Conservation (phyloP, 2,797 vertebrate species). For the Discoglossus pictus region DNA sequence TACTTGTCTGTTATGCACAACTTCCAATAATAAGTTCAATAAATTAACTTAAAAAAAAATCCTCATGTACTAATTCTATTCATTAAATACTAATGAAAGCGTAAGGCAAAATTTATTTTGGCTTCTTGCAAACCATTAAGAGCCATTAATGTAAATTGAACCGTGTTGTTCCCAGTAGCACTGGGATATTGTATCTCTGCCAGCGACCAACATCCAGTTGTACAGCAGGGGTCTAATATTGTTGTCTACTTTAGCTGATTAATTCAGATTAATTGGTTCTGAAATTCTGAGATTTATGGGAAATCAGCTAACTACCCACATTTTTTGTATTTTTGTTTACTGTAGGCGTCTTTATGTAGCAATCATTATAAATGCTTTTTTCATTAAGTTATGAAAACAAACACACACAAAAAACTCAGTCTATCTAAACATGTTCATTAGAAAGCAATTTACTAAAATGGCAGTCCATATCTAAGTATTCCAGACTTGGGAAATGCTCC, state of each 20-base stretch:
- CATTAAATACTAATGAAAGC: constrained; percentile 49
- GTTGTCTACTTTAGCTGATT: constrained; percentile 37
- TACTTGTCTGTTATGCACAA: too few relatives aligned
- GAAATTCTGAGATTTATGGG: neutral
- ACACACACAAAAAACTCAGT: neutral
- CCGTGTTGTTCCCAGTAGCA: constrained; percentile 32
- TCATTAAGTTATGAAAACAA: constrained; percentile 9
- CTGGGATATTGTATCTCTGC: neutral
- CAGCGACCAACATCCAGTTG: neutral
- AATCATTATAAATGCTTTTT: constrained; percentile 5
- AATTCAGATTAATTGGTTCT: constrained; percentile 44
- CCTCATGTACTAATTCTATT: constrained; percentile 41
- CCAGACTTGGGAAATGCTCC: neutral
- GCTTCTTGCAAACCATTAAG: constrained; percentile 59
- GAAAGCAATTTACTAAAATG: constrained; percentile 1
- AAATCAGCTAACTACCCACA: neutral
- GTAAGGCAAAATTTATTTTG: constrained; percentile 48
- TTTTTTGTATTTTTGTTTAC: neutral
- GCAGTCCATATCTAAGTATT: neutral
- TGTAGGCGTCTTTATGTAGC: constrained; percentile 4
- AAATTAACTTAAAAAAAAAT: neutral
- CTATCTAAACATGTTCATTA: constrained; percentile 26
- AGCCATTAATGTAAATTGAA: constrained; percentile 57
- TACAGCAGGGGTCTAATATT: neutral
- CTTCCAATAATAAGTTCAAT: neutral